Base-by-base conservation (phyloP, 2,113 vertebrate species). In the Cygnus buccinator region DNA sequence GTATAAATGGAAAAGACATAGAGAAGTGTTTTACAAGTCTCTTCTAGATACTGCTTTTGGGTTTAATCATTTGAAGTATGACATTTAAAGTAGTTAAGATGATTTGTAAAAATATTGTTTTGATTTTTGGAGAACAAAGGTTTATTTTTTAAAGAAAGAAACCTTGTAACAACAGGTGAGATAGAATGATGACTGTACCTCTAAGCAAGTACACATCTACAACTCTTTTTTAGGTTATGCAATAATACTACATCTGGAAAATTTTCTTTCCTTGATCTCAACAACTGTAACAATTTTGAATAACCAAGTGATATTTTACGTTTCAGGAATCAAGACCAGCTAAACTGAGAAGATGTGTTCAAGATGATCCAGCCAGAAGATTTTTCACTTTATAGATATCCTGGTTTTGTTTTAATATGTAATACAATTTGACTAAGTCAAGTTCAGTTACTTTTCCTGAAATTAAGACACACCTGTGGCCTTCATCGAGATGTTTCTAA, bases 401-500 rank as follows among this genome's bases (percentile, higher is more conserved):
- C 21, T 91, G 33, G 26, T 83, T 89, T 90, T 87, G 41, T 52
- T 52, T 93, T 87, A 89, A 62, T 90, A 87, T 86, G 82, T 97
- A 73, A 86, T 54, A 48, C 37, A 87, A 74, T 61, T 93, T 74
- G 63, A 83, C 58, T 63, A 82, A 95, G 85, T 55, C 22, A 78
- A 43, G 72, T 90, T 96, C 61, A 71, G 12, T 95, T 87, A 58
- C 39, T 65, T 89, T 18, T 48, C 65, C 84, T 78, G 55, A 77
- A 55, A 44, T 89, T 72, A 68, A 95, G 62, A 80, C 52, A 2
- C 1, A 13, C 62, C 62, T 63, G 68, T 85, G 92, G 81, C 79
- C 88, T 96, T 97, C 93, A 84, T 95, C 95, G 95, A 97, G 92
- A 99, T 99, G 99, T 98, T 99, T 96, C 98, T 98, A 96, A 95